phyloP scores from a whole-genome alignment of 2,797 vertebrate species.

The Hirundo rustica region DNA sequence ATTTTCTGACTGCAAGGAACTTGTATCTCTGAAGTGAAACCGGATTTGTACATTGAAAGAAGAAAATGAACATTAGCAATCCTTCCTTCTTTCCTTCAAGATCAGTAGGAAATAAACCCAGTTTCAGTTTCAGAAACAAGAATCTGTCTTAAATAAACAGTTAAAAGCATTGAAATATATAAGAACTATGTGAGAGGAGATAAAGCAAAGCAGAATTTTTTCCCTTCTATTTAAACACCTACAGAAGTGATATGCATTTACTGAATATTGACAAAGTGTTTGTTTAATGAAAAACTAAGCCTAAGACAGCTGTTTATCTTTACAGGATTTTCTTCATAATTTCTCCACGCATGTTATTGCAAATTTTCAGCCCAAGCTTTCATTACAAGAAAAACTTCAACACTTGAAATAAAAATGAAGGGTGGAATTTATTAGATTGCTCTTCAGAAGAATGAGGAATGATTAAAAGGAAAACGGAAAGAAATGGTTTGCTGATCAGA shows the following conservation, averaged over 20 bases:
- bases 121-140: background rate
- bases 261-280: background rate
- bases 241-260: background rate
- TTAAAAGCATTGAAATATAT: background rate
- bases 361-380: background rate
- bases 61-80: background rate
- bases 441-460: background rate
- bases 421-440: background rate
- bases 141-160: background rate
- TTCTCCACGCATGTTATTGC: background rate
- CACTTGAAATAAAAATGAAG: background rate
- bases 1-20: background rate
- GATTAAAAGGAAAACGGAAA: background rate
- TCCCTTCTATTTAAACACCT: background rate
- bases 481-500: background rate
- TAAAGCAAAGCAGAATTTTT: background rate
- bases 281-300: background rate
- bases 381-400: background rate
- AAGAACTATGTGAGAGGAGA: background rate
- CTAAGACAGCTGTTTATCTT: background rate
- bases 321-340: background rate
- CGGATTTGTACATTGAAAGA: background rate
- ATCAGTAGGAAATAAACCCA: background rate
- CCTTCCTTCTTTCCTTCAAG: background rate
- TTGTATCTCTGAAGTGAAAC: background rate